Conservation (phyloP, 2,113 vertebrate genomes). For the Thymallus thymallus region DNA sequence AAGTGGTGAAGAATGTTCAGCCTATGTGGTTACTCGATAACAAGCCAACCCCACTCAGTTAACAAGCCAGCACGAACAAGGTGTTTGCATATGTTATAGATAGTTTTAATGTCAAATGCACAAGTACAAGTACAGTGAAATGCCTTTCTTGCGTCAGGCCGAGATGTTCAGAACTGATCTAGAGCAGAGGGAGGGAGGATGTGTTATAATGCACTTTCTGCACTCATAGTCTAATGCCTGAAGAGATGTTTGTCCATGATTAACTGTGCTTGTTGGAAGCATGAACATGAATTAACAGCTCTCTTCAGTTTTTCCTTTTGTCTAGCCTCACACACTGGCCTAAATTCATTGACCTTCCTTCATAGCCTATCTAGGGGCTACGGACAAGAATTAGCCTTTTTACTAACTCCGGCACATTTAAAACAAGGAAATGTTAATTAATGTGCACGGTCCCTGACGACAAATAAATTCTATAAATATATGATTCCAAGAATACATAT, state of each 20-base stretch:
- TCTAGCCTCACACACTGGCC: neutral
- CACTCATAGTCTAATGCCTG: constrained; percentile 1
- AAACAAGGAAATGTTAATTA: too few species aligned
- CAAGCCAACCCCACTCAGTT: constrained; percentile 5
- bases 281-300: neutral
- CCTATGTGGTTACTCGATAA: constrained; percentile 17
- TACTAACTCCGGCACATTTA: too few species aligned
- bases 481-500: too few species aligned
- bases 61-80: constrained; percentile 23
- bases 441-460: too few species aligned
- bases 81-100: constrained; percentile 19
- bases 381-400: neutral
- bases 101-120: too few species aligned
- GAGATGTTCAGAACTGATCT: too few species aligned
- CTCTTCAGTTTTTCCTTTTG: neutral
- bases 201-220: constrained; percentile 37
- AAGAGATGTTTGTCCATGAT: neutral
- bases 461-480: too few species aligned
- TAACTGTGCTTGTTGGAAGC: too few species aligned
- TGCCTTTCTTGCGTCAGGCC: too few species aligned
- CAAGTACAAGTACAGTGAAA: too few species aligned
- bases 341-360: neutral
- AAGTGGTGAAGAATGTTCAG: too few species aligned
- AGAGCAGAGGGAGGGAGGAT: neutral
- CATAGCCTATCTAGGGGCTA: neutral